Evolutionary conservation across 2,113 vertebrate genomes (phyloP), one percentile per base, ranked within the genome.

Genomic region (Gobius niger): DNA sequence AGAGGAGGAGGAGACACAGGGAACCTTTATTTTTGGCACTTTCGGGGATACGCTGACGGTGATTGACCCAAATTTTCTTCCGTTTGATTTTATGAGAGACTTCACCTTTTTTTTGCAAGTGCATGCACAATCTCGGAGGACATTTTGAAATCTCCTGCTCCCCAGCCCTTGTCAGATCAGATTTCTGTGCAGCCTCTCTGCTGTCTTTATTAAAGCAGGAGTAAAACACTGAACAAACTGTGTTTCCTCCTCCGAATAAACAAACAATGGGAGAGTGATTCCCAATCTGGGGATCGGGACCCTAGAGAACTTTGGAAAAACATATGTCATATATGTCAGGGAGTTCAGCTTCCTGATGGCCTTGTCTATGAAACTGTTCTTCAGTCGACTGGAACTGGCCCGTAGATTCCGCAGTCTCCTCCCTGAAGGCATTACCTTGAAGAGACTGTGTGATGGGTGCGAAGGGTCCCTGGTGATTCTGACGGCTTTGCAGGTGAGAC

Each of bases 11-110:
- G 68, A 68, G 19, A 77, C 67, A 82, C 63, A 83, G 68, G 79
- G 66, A 47, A 59, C 75, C 69, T 80, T 86, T 82, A 80, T 82
- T 81, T 82, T 77, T 66, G 64, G 66, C 68, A 57, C 72, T 81
- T 80, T 66, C 50, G 60, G 57, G 66, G 52, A 80, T 66, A 62
- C 16, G 73, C 40, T 40, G 15, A 15, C 41, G 65, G 53, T 47
- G 59, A 77, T 63, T 71, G 85, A 78, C 78, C 85, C 80, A 67
- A 66, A 76, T 72, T 72, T 52, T 10, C 53, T 67, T 9, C 14
- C 47, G 44, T 52, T 52, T n/a, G 44, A 68, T 57, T 67, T 64
- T 52, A 57, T 24, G 18, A 50, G 44, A 54, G 13, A n/a, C 57
- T 65, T 50, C 13, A 46, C 44, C 12, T 0, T 46, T 8, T 54